These are phyloP conservation scores for Trichonephila clavata DNA, from an alignment of 1,140 invertebrate genomes.

Conservation along the genomic window DNA sequence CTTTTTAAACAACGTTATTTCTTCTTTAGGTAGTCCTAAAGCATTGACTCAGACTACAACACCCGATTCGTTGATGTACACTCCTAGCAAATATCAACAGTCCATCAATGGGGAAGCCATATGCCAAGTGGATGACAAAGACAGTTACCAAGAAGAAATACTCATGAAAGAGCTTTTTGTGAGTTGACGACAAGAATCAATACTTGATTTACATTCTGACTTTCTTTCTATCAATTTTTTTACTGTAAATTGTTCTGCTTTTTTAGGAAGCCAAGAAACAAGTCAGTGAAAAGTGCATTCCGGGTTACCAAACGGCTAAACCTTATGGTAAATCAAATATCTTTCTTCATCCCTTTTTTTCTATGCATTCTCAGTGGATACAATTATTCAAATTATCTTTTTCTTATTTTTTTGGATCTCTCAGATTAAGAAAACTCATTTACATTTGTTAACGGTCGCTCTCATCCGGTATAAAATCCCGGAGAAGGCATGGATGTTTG, in stretches of 20 bases:
- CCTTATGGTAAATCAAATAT: slow-evolving; percentile 55
- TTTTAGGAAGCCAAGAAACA: slow-evolving; percentile 70
- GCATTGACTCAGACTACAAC: slow-evolving; percentile 45
- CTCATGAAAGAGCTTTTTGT: slow-evolving; percentile 75
- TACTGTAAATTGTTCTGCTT: neutral
- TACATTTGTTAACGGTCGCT: no score
- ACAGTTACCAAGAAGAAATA: slow-evolving; percentile 74
- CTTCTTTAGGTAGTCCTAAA: slow-evolving; percentile 46
- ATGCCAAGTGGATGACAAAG: slow-evolving; percentile 72
- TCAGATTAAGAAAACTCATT: no score
- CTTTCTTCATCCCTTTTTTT: neutral
- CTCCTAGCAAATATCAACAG: slow-evolving; percentile 77
- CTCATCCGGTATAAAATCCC: no score
- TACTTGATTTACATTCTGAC: neutral
- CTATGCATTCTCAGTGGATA: no score
- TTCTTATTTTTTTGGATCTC: no score
- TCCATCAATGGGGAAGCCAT: slow-evolving; percentile 77
- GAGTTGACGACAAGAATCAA: neutral
- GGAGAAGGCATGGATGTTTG: no score
- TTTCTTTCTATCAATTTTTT: neutral
- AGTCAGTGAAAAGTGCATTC: slow-evolving; percentile 60
- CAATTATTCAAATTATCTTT: no score
- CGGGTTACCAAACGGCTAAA: slow-evolving; percentile 39
- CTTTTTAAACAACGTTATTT: no score
- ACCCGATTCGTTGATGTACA: slow-evolving; percentile 75